Conservation (phyloP, 2,797 vertebrate genomes). For the Poliocrania exsul region DNA sequence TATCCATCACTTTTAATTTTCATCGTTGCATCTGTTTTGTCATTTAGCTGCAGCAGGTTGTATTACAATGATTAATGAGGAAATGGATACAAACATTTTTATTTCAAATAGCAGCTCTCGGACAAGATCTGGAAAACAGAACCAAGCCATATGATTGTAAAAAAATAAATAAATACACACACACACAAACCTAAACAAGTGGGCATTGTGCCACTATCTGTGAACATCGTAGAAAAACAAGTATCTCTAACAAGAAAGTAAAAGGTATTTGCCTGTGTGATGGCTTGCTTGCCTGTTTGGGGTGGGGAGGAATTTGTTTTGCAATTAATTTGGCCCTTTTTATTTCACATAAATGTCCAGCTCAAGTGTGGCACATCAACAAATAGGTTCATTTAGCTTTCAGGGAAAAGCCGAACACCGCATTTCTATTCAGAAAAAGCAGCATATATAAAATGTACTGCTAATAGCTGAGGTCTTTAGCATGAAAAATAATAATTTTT, state of each 20-base stretch:
- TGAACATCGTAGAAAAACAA: conserved; percentile 70
- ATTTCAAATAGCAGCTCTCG: conserved; percentile 76
- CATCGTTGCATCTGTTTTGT: conserved; percentile 82
- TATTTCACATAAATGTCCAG: conserved; percentile 76
- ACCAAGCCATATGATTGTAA: conserved; percentile 77
- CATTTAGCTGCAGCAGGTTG: conserved; percentile 80
- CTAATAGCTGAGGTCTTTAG: conserved; percentile 71
- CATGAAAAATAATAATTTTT: conserved; percentile 77
- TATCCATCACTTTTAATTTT: conserved; percentile 83
- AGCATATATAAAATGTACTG: conserved; percentile 63
- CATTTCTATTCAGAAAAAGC: conserved; percentile 72
- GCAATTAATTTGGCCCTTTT: conserved; percentile 76
- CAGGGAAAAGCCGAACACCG: conserved; percentile 69
- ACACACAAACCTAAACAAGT: conserved; percentile 22
- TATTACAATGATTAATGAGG: conserved; percentile 78
- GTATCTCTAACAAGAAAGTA: conserved; percentile 18
- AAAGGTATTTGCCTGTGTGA: conserved; percentile 47
- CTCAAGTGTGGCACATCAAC: conserved; percentile 74
- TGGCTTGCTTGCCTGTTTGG: background rate
- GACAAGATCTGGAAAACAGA: conserved; percentile 77
- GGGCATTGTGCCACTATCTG: conserved; percentile 66
- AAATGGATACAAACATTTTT: conserved; percentile 80
- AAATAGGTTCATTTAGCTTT: conserved; percentile 77
- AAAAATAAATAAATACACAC: conserved; percentile 13
- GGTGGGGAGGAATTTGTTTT: background rate